Conservation (phyloP, 2,797 vertebrate species). For the Gymnoscopelus braueri region DNA sequence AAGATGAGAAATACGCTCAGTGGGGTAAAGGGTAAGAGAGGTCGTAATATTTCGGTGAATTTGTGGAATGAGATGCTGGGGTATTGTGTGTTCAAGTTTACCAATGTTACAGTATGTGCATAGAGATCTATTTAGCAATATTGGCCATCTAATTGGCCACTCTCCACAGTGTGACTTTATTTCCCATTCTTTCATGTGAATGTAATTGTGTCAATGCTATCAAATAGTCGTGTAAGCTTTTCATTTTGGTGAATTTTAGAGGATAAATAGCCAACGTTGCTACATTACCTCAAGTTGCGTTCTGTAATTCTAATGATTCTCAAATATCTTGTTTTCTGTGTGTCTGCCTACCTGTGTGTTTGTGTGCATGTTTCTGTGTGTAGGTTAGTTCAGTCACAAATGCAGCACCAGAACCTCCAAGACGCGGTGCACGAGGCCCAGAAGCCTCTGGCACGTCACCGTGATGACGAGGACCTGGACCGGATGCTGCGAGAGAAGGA, state of each 20-base stretch:
- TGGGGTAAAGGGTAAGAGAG: conserved; percentile 94
- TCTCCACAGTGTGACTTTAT: too few relatives aligned
- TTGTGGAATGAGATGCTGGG: neutral
- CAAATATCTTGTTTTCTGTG: neutral
- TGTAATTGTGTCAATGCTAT: too few relatives aligned
- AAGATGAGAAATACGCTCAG: conserved; percentile 90
- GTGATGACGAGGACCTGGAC: conserved; percentile 93
- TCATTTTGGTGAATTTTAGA: too few relatives aligned
- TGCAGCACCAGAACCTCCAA: conserved; percentile 90
- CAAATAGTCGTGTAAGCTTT: too few relatives aligned
- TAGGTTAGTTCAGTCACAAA: conserved; percentile 89
- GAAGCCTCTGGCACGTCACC: conserved; percentile 92
- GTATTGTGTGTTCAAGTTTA: too few relatives aligned
- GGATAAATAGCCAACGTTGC: too few relatives aligned
- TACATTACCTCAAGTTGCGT: too few relatives aligned
- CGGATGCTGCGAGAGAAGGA: conserved; percentile 92
- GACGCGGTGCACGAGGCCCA: conserved; percentile 90
- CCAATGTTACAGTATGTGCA: too few relatives aligned
- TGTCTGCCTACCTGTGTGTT: neutral
- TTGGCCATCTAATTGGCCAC: too few relatives aligned
- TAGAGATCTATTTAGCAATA: too few relatives aligned
- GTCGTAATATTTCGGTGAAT: neutral
- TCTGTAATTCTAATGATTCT: neutral
- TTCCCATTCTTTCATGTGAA: too few relatives aligned
- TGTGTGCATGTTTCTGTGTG: neutral